Conservation (phyloP, 64 coral and sea anemone genomes). For the Acropora yongei region DNA sequence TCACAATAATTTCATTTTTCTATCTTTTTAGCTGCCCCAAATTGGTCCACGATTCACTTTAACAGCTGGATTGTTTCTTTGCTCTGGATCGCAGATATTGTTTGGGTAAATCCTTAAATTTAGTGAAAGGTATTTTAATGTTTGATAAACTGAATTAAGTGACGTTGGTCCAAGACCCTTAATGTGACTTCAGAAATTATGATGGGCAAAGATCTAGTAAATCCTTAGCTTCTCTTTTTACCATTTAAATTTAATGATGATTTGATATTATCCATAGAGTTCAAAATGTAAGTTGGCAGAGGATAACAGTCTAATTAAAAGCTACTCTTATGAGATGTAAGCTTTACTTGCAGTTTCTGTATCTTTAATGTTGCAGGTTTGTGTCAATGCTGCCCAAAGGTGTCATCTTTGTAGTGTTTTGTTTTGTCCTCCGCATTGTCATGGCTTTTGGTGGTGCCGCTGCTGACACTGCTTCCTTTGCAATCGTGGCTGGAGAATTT, state of each 20-base stretch:
- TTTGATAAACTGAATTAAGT: too few species aligned
- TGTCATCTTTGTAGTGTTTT: slow-evolving; percentile 76
- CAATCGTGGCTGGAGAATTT: slow-evolving; percentile 92
- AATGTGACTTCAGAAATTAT: too few species aligned
- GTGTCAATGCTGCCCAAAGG: slow-evolving; percentile 74
- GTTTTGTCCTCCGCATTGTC: slow-evolving; percentile 84
- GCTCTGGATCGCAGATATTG: slow-evolving; percentile 79
- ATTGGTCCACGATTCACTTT: slow-evolving; percentile 79
- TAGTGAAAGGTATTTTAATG: too few species aligned
- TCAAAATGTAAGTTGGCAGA: too few species aligned
- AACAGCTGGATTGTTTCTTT: slow-evolving; percentile 77
- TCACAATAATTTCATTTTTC: neutral
- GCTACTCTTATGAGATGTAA: too few species aligned
- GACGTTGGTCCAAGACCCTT: too few species aligned
- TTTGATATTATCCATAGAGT: too few species aligned
- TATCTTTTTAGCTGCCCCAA: slow-evolving; percentile 73
- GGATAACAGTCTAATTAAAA: too few species aligned
- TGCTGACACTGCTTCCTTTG: slow-evolving; percentile 87
- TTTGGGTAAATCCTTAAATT: slow-evolving; percentile 83
- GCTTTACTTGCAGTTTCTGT: neutral
- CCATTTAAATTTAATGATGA: too few species aligned
- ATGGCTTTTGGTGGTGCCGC: slow-evolving; percentile 84
- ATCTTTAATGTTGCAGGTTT: slow-evolving; percentile 58
- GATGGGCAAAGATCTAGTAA: too few species aligned
- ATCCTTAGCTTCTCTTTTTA: too few species aligned